These are phyloP conservation scores for Sebastes trivittatus DNA, from an alignment of 2,797 vertebrate species.

Conservation along the genomic window DNA sequence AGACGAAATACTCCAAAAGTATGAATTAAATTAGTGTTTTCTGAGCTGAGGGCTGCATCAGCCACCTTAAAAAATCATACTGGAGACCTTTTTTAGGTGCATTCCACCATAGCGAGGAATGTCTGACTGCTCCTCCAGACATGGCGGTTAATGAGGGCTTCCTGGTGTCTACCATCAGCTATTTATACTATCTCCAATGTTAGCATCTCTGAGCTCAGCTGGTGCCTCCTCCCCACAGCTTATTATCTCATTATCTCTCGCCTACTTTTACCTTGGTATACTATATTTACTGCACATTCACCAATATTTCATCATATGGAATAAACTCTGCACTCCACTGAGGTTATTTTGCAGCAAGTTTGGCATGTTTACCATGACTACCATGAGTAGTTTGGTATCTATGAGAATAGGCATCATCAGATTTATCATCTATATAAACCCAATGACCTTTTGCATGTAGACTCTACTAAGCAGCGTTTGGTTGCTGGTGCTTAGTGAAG, in stretches of 20 bases:
- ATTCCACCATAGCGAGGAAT: constrained; percentile 29
- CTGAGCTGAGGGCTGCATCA: constrained; percentile 2
- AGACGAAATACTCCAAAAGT: background rate
- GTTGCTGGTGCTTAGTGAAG: background rate
- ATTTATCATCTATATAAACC: background rate
- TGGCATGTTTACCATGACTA: no score
- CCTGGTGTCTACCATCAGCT: constrained; percentile 42
- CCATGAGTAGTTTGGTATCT: background rate
- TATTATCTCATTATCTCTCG: constrained; percentile 35
- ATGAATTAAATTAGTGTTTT: background rate
- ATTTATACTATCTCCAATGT: constrained; percentile 50
- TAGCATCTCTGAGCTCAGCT: constrained; percentile 48
- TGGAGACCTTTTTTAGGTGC: background rate
- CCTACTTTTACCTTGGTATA: background rate
- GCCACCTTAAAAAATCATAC: constrained; percentile 9
- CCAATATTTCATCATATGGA: background rate
- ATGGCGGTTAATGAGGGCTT: constrained; percentile 52
- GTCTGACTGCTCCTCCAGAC: constrained; percentile 45
- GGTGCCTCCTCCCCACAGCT: constrained; percentile 19
- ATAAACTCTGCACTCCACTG: background rate
- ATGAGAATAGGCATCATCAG: background rate
- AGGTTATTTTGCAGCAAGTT: background rate
- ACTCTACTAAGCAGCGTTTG: background rate
- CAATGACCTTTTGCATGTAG: background rate
- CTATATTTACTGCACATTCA: background rate